Evolutionary conservation across 2,888 invertebrate genomes (phyloP), one percentile per base, ranked within the genome.

Genomic region (Saturnia japonica): DNA sequence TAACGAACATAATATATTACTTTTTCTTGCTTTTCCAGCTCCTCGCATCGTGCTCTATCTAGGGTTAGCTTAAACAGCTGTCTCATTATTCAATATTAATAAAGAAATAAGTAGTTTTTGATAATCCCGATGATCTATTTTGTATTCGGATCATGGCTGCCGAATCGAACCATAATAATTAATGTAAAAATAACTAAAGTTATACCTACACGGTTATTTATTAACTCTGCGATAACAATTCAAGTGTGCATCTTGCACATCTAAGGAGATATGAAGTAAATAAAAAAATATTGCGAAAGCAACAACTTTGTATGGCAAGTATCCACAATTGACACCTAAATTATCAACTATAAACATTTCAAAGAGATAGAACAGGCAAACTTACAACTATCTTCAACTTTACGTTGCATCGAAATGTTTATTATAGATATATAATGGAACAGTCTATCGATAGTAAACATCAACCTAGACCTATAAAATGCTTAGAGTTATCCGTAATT

Each of bases 401-500:
- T 45, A 70, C 51, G 51, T 66, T 51, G 51, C 3, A 42, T 69
- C 11, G 22, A 66, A 64, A 54, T 14, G 40, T 51, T 7, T 40
- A 22, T 54, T 66, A 25, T 42, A 40, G 51, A 42, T 85, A 88
- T 90, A 85, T 89, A 89, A 89, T 86, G 85, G 80, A 78, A 85
- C 87, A 89, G 88, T 90, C 6, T 90, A 90, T 88, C 86, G 76
- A 77, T 78, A 75, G 74, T 74, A 78, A 80, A 80, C 81, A 88
- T 88, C 87, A 75, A 75, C 72, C 80, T 80, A 76, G 82, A 83
- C 85, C 86, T 86, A 89, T 89, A 85, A 82, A 86, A 85, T 82
- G 78, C 79, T 81, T 78, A 76, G 80, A 81, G 80, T 78, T 78
- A 76, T 80, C 73, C 72, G 73, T 74, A 70, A 71, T 75, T 78